Evolutionary conservation across 2,113 vertebrate genomes (phyloP).

Genomic region (Phrynocephalus versicolor): DNA sequence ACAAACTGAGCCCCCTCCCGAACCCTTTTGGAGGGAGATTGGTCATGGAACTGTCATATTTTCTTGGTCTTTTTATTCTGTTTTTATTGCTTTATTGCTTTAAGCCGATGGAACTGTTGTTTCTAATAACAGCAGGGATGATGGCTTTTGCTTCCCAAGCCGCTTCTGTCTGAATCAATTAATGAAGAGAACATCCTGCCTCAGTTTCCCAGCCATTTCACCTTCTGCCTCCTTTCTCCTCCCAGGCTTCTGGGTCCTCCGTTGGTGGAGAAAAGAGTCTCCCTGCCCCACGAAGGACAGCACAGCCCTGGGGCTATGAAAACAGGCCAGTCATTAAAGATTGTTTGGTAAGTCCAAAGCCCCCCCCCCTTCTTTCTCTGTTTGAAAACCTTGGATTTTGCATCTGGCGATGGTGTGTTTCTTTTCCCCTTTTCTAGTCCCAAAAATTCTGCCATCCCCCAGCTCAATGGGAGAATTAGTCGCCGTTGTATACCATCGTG

Average conservation of each 20-base stretch:
- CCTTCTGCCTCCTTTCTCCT: neutral
- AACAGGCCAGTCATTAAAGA: constrained; percentile 49
- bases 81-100: neutral
- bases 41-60: no score
- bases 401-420: no score
- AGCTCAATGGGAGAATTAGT: no score
- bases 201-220: neutral
- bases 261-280: neutral
- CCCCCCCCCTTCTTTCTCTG: no score
- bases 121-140: neutral
- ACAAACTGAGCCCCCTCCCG: neutral
- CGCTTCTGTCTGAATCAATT: neutral
- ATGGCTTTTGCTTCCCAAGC: neutral
- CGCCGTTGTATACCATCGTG: no score
- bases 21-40: neutral
- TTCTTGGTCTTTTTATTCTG: neutral
- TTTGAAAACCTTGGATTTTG: neutral
- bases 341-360: constrained; percentile 44
- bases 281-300: constrained; percentile 11
- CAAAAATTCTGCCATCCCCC: no score
- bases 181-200: neutral
- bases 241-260: constrained; percentile 40
- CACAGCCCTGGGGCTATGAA: constrained; percentile 24
- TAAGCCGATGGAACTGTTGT: neutral
- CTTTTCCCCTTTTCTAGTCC: neutral